A percentile compares a stretch with the other conserved stretches of the same genome.
These are phyloP conservation scores for Bolinopsis microptera DNA, from an alignment of 37 sponge, comb jelly and placozoan genomes.

Conservation along the genomic window DNA sequence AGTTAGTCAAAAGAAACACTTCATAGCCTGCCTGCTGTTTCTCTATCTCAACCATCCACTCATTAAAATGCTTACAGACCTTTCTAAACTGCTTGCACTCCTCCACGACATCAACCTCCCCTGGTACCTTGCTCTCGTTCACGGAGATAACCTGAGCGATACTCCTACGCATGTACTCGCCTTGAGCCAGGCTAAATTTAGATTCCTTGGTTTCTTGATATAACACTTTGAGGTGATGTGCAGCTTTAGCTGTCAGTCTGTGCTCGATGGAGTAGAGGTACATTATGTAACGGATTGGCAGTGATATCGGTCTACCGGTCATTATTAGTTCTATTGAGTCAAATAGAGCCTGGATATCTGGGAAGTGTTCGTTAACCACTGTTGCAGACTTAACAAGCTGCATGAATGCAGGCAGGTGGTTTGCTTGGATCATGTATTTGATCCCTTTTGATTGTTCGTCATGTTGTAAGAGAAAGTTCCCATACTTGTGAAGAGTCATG, in stretches of 20 bases:
- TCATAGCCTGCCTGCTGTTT: neutral
- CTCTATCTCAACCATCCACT: neutral
- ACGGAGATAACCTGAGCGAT: neutral
- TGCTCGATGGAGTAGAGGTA: neutral
- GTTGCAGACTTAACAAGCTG: neutral
- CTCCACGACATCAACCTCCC: neutral
- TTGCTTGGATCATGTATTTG: conserved; percentile 28
- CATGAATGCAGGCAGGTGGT: conserved; percentile 48
- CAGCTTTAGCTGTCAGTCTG: conserved; percentile 3
- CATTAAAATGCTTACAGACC: conserved; percentile 16
- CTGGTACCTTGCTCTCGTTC: neutral
- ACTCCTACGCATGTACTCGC: neutral
- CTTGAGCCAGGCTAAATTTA: neutral
- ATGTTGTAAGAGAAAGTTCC: neutral
- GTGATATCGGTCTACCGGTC: neutral
- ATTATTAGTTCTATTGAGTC: neutral
- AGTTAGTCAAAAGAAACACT: neutral
- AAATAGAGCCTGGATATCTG: neutral
- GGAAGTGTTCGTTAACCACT: neutral
- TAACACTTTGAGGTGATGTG: conserved; percentile 24
- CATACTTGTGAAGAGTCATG: conserved; percentile 49
- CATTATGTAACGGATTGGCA: conserved; percentile 5
- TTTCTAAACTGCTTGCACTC: neutral
- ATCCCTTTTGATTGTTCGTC: neutral
- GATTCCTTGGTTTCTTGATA: neutral